Percentiles rank a stretch among this genome's conserved stretches.
These are phyloP conservation scores for Eclectus roratus DNA, from an alignment of 2,113 vertebrate genomes.

Conservation along the genomic window DNA sequence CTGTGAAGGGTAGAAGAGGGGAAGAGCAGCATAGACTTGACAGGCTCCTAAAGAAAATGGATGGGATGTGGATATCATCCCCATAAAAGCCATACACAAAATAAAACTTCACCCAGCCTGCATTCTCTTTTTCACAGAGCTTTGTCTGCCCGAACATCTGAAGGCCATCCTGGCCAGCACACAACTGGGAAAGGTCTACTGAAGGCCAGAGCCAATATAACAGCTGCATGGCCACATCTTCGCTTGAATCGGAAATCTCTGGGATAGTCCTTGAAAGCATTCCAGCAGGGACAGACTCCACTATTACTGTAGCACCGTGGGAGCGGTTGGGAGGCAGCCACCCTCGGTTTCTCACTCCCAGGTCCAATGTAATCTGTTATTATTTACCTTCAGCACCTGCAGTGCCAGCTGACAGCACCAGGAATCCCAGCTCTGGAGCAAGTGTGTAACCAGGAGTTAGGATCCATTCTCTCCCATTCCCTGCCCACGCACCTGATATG, in stretches of 20 bases:
- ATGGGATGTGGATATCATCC: not conserved
- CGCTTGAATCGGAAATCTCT: not conserved
- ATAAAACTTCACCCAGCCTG: not conserved
- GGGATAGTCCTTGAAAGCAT: conserved; percentile 3
- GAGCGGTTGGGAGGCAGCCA: not conserved
- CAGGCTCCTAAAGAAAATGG: not conserved
- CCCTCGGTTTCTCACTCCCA: not conserved
- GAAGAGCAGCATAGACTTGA: not conserved
- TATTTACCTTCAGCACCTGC: conserved; percentile 17
- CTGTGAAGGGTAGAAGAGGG: not conserved
- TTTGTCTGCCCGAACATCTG: not conserved
- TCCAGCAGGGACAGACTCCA: not conserved
- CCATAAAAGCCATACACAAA: not conserved
- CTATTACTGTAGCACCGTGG: not conserved
- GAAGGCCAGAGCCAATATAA: not conserved
- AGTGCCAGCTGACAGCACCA: not conserved
- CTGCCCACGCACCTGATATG: not conserved
- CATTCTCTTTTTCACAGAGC: not conserved
- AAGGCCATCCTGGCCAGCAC: not conserved
- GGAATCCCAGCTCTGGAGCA: not conserved
- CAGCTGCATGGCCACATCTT: not conserved
- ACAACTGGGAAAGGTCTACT: not conserved
- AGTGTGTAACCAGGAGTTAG: not conserved
- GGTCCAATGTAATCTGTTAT: not conserved
- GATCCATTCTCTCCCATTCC: not conserved